Percentiles rank a stretch among this genome's conserved stretches.
Conservation (phyloP, 2,113 vertebrate species). For the Dromaius novaehollandiae region DNA sequence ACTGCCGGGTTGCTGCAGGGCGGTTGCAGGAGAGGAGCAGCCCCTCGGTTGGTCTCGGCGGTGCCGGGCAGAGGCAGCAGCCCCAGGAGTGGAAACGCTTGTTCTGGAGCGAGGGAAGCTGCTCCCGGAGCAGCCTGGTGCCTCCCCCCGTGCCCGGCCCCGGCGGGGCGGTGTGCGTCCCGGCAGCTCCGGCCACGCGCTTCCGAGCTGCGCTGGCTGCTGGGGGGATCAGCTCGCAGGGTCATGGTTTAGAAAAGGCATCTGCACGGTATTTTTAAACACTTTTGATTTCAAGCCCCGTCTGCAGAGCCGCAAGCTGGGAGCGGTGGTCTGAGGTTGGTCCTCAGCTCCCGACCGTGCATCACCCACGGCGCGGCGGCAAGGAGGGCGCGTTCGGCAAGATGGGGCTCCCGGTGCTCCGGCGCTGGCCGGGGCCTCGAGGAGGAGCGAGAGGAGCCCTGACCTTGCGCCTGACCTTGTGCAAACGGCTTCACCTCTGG, state of each 20-base stretch:
- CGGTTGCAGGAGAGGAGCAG: background rate
- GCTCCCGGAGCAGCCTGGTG: background rate
- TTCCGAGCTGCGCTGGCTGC: background rate
- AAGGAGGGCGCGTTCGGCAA: background rate
- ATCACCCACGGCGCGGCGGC: background rate
- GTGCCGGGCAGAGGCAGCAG: background rate
- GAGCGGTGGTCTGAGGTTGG: background rate
- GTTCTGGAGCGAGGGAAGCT: background rate
- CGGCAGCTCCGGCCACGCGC: accelerated
- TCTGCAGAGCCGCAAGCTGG: background rate
- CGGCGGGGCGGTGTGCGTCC: background rate
- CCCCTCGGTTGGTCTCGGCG: background rate
- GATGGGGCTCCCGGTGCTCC: background rate
- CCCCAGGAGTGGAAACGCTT: background rate
- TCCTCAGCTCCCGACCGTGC: background rate
- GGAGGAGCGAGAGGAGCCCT: background rate
- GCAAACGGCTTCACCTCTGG: background rate
- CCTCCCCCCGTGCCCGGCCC: background rate
- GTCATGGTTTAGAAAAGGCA: slow-evolving; percentile 49
- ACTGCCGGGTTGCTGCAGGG: background rate
- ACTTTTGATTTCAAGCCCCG: background rate
- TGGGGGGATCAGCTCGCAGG: accelerated
- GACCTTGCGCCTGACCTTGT: slow-evolving; percentile 22
- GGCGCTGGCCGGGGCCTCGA: background rate
- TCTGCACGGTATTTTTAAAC: slow-evolving; percentile 53